Evolutionary conservation across 2,888 invertebrate species (phyloP).

Genomic region (Theretra japonica): DNA sequence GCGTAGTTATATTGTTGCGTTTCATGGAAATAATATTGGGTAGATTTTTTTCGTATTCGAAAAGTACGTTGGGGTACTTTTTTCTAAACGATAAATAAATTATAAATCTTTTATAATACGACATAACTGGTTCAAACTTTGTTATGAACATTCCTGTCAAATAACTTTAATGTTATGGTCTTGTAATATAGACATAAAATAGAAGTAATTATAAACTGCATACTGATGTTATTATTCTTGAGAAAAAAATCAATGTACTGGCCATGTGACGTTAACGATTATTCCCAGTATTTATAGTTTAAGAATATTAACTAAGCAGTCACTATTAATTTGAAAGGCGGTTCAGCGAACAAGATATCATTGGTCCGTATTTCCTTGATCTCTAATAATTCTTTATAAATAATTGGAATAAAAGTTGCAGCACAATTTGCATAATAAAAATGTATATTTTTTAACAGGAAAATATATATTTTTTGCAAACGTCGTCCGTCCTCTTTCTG

Average conservation of each 20-base stretch:
- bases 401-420: not conserved
- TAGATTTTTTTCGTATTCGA: too few relatives aligned
- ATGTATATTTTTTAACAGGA: constrained; percentile 28
- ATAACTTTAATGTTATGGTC: too few relatives aligned
- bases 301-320: not conserved
- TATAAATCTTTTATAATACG: too few relatives aligned
- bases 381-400: constrained; percentile 1
- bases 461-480: constrained; percentile 42
- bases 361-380: constrained; percentile 6
- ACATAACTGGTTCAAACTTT: too few relatives aligned
- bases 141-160: too few relatives aligned
- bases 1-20: too few relatives aligned
- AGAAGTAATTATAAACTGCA: not conserved
- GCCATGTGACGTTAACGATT: not conserved
- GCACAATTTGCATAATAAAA: not conserved
- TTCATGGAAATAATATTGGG: too few relatives aligned
- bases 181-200: too few relatives aligned
- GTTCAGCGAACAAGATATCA: constrained; percentile 3
- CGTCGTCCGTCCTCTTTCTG: constrained; percentile 34
- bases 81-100: too few relatives aligned
- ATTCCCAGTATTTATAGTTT: not conserved
- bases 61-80: too few relatives aligned
- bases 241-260: not conserved
- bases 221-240: too few relatives aligned
- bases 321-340: not conserved